These are phyloP conservation scores for Lates japonicus DNA, from an alignment of 2,797 vertebrate species.

Conservation along the genomic window DNA sequence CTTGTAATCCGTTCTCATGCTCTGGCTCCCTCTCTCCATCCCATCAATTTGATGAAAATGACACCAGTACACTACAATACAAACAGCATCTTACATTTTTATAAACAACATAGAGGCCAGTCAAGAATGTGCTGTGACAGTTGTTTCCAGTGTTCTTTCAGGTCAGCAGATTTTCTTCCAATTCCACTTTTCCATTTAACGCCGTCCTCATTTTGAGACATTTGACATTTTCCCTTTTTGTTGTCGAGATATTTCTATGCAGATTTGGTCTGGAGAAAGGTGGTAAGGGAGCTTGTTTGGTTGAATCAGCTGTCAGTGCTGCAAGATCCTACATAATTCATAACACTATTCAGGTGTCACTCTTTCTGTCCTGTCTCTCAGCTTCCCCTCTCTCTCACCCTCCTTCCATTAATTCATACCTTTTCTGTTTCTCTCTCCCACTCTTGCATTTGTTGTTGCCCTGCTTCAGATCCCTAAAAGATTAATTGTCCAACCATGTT, in stretches of 20 bases:
- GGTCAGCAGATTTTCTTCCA: constrained; percentile 3
- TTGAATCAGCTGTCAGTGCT: constrained; percentile 52
- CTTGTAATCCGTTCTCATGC: constrained; percentile 42
- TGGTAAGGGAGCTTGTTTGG: constrained; percentile 37
- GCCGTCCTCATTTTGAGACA: background rate
- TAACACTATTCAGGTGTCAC: constrained; percentile 61
- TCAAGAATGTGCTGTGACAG: background rate
- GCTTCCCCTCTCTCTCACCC: constrained; percentile 15
- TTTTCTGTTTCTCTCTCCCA: constrained; percentile 33
- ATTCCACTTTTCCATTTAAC: constrained; percentile 17
- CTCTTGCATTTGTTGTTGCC: constrained; percentile 40
- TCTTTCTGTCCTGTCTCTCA: constrained; percentile 32
- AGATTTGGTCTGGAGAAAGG: constrained; percentile 39
- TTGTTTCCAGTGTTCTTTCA: constrained; percentile 3
- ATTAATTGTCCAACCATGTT: constrained; percentile 81
- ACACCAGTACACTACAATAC: constrained; percentile 7
- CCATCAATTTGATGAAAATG: constrained; percentile 17
- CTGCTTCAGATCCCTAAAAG: constrained; percentile 75
- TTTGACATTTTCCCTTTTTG: constrained; percentile 22
- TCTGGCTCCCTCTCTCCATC: background rate
- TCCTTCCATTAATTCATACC: constrained; percentile 49
- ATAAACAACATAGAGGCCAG: constrained; percentile 15
- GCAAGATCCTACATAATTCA: constrained; percentile 69
- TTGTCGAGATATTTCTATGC: constrained; percentile 38
- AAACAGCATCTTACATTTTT: background rate